Evolutionary conservation across 2,888 invertebrate genomes (phyloP).

Genomic region (Drosophila seclusa): DNA sequence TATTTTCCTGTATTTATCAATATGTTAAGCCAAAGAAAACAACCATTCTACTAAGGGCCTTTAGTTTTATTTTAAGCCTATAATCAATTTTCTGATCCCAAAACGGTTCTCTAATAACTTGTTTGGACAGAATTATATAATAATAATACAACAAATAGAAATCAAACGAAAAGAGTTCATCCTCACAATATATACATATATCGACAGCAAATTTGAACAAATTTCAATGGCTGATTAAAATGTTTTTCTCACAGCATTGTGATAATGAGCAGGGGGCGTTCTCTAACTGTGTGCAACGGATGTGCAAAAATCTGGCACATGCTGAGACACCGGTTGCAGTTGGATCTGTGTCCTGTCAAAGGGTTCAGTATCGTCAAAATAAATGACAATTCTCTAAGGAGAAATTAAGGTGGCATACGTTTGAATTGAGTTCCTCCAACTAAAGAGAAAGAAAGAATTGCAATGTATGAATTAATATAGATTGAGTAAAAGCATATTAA

Average conservation of each 20-base stretch:
- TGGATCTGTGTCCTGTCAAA: not conserved
- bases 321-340: conserved; percentile 4
- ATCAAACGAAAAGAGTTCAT: not conserved
- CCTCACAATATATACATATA: not conserved
- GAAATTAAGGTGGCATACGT: conserved; percentile 28
- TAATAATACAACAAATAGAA: not conserved
- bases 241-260: not conserved
- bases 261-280: not conserved
- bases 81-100: not conserved
- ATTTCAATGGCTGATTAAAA: not conserved
- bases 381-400: conserved; percentile 42
- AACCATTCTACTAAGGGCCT: not conserved
- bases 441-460: not conserved
- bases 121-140: not conserved
- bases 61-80: not conserved
- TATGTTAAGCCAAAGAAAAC: not conserved
- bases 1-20: not conserved
- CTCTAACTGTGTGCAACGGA: conserved; percentile 12
- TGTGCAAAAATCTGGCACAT: conserved; percentile 4
- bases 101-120: not conserved
- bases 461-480: conserved; percentile 2
- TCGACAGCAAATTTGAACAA: not conserved
- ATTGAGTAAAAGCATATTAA: conserved; percentile 27
- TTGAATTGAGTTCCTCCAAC: not conserved
- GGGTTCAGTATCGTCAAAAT: conserved; percentile 29